Base-by-base conservation (phyloP, 2,888 invertebrate genomes). In the Diogma glabrata region DNA sequence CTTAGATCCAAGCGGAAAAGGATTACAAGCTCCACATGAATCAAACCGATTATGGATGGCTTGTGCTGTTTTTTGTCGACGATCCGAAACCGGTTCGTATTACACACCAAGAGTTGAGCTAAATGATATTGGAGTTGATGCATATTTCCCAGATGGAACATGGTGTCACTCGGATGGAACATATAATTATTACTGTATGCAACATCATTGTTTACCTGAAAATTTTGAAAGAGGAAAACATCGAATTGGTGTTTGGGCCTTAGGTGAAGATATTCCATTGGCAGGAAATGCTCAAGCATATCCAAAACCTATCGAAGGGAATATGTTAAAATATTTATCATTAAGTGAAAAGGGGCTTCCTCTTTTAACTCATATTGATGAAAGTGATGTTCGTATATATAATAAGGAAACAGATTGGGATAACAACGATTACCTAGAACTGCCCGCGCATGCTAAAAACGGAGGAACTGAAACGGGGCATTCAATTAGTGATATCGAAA, bases 101-200 rank as follows among this genome's bases (percentile, higher is more conserved):
- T 87, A 86, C 67, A 83, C 87, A 20, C 86, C 87, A 2, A 74
- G 84, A 5, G 73, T 84, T 12, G 85, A 87, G 67, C 73, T 87
- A 49, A 84, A 86, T 63, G 83, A 84, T 64, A 73, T 81, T 30
- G 82, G 83, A 7, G 70, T 81, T 26, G 79, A 83, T 60, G 80
- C 84, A 0, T 83, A 84, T 67, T 84, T 86, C 62, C 87, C 87
- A 1, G 87, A 87, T 68, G 87, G 87, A 12, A 87, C 86, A 3
- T 84, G 83, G 83, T 87, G 87, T 63, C 84, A 87, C 64, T 72
- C 73, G 60, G 79, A 81, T 59, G 76, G 75, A 43, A 67, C 69
- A 16, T 71, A 75, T 53, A 74, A 85, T 65, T 84, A 79, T 69
- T 87, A 77, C 64, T 86, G 86, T 60, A 69, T 81, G 50, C 81